These are phyloP conservation scores for Saccopteryx leptura DNA, from an alignment of 2,113 vertebrate genomes.

Conservation along the genomic window DNA sequence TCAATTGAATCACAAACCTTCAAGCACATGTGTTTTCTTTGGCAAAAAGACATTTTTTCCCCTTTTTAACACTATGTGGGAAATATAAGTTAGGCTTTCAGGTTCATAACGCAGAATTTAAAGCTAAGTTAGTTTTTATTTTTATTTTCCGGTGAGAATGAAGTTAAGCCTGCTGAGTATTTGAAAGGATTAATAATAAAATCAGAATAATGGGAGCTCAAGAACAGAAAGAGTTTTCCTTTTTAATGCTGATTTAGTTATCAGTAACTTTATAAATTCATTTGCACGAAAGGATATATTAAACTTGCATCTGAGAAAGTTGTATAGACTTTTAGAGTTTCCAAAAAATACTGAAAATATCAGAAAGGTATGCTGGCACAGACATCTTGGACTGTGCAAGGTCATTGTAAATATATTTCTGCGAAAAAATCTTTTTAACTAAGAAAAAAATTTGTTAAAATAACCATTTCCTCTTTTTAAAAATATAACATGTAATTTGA, in stretches of 20 bases:
- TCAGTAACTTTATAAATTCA: not conserved
- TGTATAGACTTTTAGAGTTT: not conserved
- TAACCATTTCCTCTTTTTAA: not conserved
- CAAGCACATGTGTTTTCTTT: conserved; percentile 68
- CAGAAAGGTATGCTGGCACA: not conserved
- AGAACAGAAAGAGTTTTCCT: not conserved
- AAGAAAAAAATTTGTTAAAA: not conserved
- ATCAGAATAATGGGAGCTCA: conserved; percentile 59
- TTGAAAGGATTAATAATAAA: conserved; percentile 63
- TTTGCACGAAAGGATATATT: not conserved
- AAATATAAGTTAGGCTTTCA: conserved; percentile 67
- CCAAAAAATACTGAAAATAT: not conserved
- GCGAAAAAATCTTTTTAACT: not conserved
- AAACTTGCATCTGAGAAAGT: not conserved
- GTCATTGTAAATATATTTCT: not conserved
- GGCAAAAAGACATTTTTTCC: not conserved
- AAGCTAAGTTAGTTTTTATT: conserved; percentile 33
- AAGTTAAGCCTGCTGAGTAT: conserved; percentile 49
- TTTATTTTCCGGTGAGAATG: conserved; percentile 69
- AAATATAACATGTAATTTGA: not conserved
- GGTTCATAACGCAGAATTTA: conserved; percentile 50
- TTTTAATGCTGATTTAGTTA: conserved; percentile 48
- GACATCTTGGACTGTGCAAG: not conserved
- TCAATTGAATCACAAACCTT: conserved; percentile 77
- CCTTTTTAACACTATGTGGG: not conserved